Evolutionary conservation across 1,140 invertebrate genomes (phyloP).

Genomic region (Drosophila chauvacae): DNA sequence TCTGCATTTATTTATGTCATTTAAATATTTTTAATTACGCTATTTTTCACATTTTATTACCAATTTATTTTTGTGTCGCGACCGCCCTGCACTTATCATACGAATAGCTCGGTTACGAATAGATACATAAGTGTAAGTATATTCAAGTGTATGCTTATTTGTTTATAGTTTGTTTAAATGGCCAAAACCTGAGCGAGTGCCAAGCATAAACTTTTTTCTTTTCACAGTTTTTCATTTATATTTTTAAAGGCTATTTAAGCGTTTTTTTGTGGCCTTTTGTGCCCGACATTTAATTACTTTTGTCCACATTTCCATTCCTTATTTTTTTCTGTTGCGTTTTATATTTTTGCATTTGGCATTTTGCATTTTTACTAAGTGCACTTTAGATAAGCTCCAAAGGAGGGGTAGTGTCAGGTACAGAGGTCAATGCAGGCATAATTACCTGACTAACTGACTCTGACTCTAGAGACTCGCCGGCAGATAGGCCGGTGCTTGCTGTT

Average conservation of each 20-base stretch:
- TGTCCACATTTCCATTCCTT: constrained; percentile 43
- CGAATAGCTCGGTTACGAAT: constrained; percentile 25
- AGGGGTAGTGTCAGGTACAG: constrained; percentile 32
- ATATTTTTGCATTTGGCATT: constrained; percentile 45
- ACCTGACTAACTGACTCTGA: constrained; percentile 39
- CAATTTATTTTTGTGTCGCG: constrained; percentile 69
- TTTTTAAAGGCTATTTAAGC: constrained; percentile 5
- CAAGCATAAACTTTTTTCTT: constrained; percentile 12
- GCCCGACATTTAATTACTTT: constrained; percentile 70
- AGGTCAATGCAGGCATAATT: constrained; percentile 77
- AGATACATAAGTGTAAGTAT: not conserved
- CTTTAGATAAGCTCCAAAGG: constrained; percentile 52
- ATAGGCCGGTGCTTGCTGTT: constrained; percentile 17
- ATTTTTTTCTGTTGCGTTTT: constrained; percentile 15
- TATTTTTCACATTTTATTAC: constrained; percentile 82
- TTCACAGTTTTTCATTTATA: not conserved
- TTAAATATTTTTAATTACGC: constrained; percentile 77
- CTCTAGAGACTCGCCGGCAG: constrained; percentile 6
- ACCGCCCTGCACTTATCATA: constrained; percentile 53
- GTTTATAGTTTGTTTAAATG: constrained; percentile 73
- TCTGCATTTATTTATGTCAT: constrained; percentile 76
- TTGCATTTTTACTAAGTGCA: constrained; percentile 63
- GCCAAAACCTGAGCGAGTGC: constrained; percentile 37
- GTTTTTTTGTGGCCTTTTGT: constrained; percentile 45
- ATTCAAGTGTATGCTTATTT: constrained; percentile 42